Percentiles rank a stretch among this genome's conserved stretches.
phyloP scores from a whole-genome alignment of 2,113 vertebrate species.

The Ctenomys sociabilis region DNA sequence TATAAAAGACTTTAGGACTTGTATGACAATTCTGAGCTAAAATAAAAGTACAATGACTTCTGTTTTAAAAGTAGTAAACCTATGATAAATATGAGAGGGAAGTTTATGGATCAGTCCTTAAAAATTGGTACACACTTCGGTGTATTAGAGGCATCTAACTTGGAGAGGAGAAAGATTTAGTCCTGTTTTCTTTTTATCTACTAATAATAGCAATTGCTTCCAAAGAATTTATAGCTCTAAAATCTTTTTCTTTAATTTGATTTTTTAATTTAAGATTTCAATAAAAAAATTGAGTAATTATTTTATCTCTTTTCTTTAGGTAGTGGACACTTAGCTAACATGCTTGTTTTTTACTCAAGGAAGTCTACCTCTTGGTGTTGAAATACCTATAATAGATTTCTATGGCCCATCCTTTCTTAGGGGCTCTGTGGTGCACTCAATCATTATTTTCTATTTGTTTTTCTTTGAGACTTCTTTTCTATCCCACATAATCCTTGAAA shows the following conservation, averaged over 20 bases:
- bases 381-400: neutral
- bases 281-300: constrained; percentile 26
- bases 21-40: neutral
- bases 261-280: constrained; percentile 12
- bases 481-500: neutral
- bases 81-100: constrained; percentile 20
- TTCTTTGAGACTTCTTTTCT: neutral
- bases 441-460: neutral
- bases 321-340: neutral
- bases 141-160: neutral
- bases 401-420: neutral
- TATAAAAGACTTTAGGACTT: constrained; percentile 14
- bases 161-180: neutral
- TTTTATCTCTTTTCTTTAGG: neutral
- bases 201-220: neutral
- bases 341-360: constrained; percentile 39
- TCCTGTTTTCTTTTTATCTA: constrained; percentile 31
- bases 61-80: constrained; percentile 31
- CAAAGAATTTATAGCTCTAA: constrained; percentile 7
- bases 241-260: constrained; percentile 43
- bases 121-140: neutral
- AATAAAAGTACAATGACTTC: constrained; percentile 25
- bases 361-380: neutral
- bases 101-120: neutral
- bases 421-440: neutral